Evolutionary conservation across 2,888 invertebrate species (phyloP).

Genomic region (Hecatera dysodea): DNA sequence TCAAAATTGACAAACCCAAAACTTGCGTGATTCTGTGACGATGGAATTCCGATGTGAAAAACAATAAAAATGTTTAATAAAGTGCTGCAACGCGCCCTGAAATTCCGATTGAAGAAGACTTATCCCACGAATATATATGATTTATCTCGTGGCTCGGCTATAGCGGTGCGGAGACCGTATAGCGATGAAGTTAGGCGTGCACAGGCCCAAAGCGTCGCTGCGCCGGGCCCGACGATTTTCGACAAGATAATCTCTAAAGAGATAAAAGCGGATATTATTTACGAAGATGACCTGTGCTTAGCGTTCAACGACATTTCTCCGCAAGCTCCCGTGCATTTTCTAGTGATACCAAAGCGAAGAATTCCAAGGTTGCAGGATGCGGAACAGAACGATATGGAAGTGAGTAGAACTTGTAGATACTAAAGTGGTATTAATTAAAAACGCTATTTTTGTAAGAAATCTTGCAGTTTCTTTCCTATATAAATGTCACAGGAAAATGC

Average conservation of each 20-base stretch:
- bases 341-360: constrained; percentile 95
- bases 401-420: constrained; percentile 69
- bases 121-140: constrained; percentile 89
- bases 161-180: constrained; percentile 82
- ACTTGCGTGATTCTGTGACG: constrained; percentile 54
- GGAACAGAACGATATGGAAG: constrained; percentile 91
- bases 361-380: constrained; percentile 92
- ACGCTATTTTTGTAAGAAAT: not conserved
- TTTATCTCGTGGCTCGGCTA: constrained; percentile 83
- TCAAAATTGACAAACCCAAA: constrained; percentile 52
- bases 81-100: constrained; percentile 86
- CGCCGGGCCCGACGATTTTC: constrained; percentile 92
- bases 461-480: not conserved
- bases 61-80: constrained; percentile 86
- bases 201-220: constrained; percentile 79
- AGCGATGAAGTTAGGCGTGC: constrained; percentile 87
- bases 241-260: constrained; percentile 94
- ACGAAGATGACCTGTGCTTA: constrained; percentile 95
- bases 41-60: constrained; percentile 65
- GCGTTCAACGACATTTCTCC: constrained; percentile 95
- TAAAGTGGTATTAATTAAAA: constrained; percentile 25
- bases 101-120: constrained; percentile 85
- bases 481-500: too few relatives aligned
- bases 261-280: constrained; percentile 95
- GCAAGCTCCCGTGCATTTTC: constrained; percentile 96